Conservation (phyloP, 1,140 invertebrate species). For the Drosophila ananassae region DNA sequence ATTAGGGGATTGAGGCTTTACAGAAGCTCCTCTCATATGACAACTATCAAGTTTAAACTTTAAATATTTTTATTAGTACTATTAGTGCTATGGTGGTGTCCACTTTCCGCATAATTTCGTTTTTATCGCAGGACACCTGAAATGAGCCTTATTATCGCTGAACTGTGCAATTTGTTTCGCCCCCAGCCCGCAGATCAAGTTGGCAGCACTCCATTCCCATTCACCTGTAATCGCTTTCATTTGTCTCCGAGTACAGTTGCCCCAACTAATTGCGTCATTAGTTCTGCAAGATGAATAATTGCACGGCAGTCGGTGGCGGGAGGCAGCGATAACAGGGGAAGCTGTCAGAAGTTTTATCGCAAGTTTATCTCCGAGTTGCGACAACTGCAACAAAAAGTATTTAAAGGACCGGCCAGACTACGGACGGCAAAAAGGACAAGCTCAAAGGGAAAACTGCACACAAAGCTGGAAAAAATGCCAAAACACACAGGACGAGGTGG, state of each 20-base stretch:
- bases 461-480: slow-evolving; percentile 11
- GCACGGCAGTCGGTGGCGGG: slow-evolving; percentile 1
- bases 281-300: slow-evolving; percentile 46
- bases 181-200: slow-evolving; percentile 20
- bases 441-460: slow-evolving; percentile 5
- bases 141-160: slow-evolving; percentile 34
- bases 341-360: slow-evolving; percentile 55
- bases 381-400: slow-evolving; percentile 56
- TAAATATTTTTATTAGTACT: slow-evolving; percentile 7
- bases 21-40: too few species aligned
- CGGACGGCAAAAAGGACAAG: not conserved
- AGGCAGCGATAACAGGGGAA: slow-evolving; percentile 3
- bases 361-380: slow-evolving; percentile 62
- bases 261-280: slow-evolving; percentile 49
- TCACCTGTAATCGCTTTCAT: slow-evolving; percentile 45
- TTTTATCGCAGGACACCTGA: slow-evolving; percentile 8
- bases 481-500: slow-evolving; percentile 30
- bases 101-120: slow-evolving; percentile 10
- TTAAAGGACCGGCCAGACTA: slow-evolving; percentile 22
- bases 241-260: slow-evolving; percentile 31
- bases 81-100: not conserved
- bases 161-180: slow-evolving; percentile 36
- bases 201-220: slow-evolving; percentile 45
- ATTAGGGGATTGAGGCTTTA: too few species aligned
- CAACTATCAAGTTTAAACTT: not conserved